phyloP scores from a whole-genome alignment of 2,797 vertebrate genomes.

The Novumbra hubbsi region DNA sequence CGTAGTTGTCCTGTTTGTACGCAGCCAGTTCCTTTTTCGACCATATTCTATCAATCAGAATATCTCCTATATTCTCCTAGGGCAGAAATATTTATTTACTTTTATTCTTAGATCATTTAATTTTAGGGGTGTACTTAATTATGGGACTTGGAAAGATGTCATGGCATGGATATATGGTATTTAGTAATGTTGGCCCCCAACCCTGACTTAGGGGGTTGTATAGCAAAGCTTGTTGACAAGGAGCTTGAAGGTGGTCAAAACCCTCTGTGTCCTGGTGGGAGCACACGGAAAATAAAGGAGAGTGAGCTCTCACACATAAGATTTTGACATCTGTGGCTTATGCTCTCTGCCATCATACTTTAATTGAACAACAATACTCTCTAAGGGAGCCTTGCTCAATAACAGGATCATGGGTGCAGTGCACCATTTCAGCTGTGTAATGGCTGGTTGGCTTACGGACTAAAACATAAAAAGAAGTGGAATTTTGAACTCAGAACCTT shows the following conservation, averaged over 20 bases:
- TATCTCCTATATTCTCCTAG: no score
- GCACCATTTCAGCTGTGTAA: not conserved
- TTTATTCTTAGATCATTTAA: no score
- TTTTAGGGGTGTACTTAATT: no score
- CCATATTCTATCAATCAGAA: no score
- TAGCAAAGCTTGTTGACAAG: not conserved
- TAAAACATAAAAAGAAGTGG: no score
- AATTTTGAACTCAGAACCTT: not conserved
- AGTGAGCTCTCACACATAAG: constrained; percentile 34
- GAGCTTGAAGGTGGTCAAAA: not conserved
- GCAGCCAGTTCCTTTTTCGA: no score
- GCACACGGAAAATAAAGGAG: constrained; percentile 12
- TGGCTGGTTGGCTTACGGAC: not conserved
- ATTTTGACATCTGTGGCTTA: constrained; percentile 1
- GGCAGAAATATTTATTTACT: no score
- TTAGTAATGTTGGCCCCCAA: not conserved
- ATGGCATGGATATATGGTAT: not conserved
- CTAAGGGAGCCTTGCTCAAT: not conserved
- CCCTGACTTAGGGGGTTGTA: not conserved
- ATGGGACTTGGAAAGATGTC: constrained; percentile 41
- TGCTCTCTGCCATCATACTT: not conserved
- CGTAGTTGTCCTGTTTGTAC: no score
- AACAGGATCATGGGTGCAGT: not conserved
- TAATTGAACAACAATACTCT: constrained; percentile 1
- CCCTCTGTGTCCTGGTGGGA: constrained; percentile 23